Conservation (phyloP, 2,888 invertebrate genomes). For the Eucera pruinosa region DNA sequence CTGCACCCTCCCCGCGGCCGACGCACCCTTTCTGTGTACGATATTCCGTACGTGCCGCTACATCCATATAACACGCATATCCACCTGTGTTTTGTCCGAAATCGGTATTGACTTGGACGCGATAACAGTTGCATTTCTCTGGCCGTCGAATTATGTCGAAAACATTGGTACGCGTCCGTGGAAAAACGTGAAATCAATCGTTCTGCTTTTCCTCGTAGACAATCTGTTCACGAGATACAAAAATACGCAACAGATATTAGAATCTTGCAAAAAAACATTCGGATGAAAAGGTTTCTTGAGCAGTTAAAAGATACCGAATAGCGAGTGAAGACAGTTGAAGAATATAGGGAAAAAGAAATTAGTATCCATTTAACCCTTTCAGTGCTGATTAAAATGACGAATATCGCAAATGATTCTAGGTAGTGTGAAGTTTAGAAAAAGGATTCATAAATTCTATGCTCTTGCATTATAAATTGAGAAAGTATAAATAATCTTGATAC, state of each 20-base stretch:
- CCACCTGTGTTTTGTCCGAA: slow-evolving; percentile 62
- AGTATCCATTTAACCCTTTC: too few relatives aligned
- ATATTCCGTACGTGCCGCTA: slow-evolving; percentile 57
- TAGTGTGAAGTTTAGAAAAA: too few relatives aligned
- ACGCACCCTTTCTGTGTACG: slow-evolving; percentile 28
- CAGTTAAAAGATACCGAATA: not conserved
- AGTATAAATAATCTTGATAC: too few relatives aligned
- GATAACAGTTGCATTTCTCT: slow-evolving; percentile 59
- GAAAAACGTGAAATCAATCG: slow-evolving; percentile 9
- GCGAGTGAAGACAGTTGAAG: too few relatives aligned
- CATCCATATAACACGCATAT: slow-evolving; percentile 53
- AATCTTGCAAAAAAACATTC: too few relatives aligned
- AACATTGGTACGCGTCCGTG: slow-evolving; percentile 34
- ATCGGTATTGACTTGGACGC: slow-evolving; percentile 66
- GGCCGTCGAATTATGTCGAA: slow-evolving; percentile 54
- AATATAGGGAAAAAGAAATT: too few relatives aligned
- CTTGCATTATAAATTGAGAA: too few relatives aligned
- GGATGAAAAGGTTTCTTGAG: not conserved
- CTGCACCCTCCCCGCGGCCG: not conserved
- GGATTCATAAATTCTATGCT: too few relatives aligned
- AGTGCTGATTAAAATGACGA: too few relatives aligned
- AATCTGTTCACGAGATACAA: not conserved
- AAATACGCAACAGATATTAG: not conserved
- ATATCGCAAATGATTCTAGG: too few relatives aligned
- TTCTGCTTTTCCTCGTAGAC: not conserved